Evolutionary conservation across 1,140 invertebrate species (phyloP).

Genomic region (Druon quercuslanigerum): DNA sequence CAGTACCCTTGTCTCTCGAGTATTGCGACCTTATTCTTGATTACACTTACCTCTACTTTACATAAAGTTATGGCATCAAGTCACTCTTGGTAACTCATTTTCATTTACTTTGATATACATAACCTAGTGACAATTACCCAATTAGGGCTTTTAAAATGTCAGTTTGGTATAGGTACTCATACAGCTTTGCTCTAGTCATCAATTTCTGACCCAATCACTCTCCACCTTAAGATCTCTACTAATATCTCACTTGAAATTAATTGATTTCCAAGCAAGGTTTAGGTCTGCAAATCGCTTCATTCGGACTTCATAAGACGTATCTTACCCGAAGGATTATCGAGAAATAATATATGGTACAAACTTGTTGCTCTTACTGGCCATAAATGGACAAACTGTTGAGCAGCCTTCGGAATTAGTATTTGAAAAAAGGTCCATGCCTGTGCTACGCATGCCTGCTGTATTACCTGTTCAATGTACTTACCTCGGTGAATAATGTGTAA

Average conservation of each 20-base stretch:
- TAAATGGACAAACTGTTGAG: constrained; percentile 23
- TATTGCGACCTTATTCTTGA: constrained; percentile 3
- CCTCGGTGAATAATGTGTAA: not conserved
- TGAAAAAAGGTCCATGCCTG: constrained; percentile 6
- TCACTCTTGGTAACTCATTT: not conserved
- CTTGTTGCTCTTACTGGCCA: constrained; percentile 18
- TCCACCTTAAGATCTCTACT: too few species aligned
- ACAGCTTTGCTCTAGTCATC: not conserved
- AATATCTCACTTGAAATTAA: not conserved
- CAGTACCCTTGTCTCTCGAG: not conserved
- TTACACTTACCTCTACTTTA: not conserved
- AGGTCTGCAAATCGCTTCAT: constrained; percentile 11
- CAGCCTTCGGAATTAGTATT: constrained; percentile 27
- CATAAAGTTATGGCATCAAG: constrained; percentile 9
- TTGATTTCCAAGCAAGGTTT: not conserved
- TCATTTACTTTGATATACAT: constrained; percentile 1
- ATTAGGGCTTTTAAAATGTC: not conserved
- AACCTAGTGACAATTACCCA: constrained; percentile 1
- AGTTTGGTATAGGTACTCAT: not conserved
- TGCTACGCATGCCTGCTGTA: not conserved
- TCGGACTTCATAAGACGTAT: constrained; percentile 4
- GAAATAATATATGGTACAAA: constrained; percentile 24
- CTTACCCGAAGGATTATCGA: constrained; percentile 26
- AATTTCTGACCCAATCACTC: constrained; percentile 1
- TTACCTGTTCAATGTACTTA: constrained; percentile 13